Evolutionary conservation across 2,888 invertebrate species (phyloP), one percentile per base, ranked within the genome.

Genomic region (Penaeus monodon): DNA sequence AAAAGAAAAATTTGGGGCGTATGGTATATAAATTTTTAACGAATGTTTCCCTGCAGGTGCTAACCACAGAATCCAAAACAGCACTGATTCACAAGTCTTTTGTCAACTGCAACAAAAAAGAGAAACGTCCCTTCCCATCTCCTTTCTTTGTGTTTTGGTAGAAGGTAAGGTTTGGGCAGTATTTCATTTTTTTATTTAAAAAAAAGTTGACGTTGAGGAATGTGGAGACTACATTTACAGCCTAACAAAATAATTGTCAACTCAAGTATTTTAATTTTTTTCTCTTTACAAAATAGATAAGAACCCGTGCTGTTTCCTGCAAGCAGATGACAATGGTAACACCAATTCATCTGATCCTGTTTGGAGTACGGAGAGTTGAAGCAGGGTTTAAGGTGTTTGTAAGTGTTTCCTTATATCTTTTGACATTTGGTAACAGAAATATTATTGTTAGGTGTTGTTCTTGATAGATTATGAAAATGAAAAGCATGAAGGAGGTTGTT

Each of bases 61-160:
- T 98, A 81, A 99, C 99, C 0, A 97, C 97, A 0, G 99, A 99
- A 93, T 97, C 97, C 85, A 98, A 97, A 92, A 95, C 96, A 0
- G 99, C 99, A 0, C 93, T 99, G 2, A 96, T 99, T 89, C 98
- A 99, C 93, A 99, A 99, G 93, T 97, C 98, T 0, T 99, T 99
- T 0, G 98, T 99, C 6, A 98, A 99, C 93, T 97, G 97, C 92
- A 96, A 95, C 91, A n/a, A n/a, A 96, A 96, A 92, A 93, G 94
- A 81, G 96, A 96, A 81, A 95, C 96, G 88, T 94, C 94, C n/a
- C 90, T 99, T 99, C 92, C 96, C 97, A 0, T 98, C 96, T 90
- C 99, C 99, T 0, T 96, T 98, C 92, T 98, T 99, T 92, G 97
- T 99, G 86, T n/a, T 99, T 99, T 92, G 98, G 99, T 0, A 99